Conservation (phyloP, 2,888 invertebrate genomes). For the Napeogenes sylphis region DNA sequence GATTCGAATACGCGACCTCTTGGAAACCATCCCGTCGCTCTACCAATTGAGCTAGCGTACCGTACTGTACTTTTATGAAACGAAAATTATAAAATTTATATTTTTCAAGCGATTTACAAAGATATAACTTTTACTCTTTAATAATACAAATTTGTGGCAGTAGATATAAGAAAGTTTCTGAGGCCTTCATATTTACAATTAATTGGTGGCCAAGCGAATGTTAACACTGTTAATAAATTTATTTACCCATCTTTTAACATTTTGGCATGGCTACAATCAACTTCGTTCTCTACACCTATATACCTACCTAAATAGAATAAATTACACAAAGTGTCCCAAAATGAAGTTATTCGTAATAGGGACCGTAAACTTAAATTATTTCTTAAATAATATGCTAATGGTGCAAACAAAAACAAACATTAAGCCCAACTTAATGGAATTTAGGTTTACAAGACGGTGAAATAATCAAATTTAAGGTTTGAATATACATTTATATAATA, state of each 20-base stretch:
- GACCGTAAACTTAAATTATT: slow-evolving; percentile 16
- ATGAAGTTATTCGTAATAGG: slow-evolving; percentile 3
- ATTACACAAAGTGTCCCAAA: background rate
- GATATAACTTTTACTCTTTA: slow-evolving; percentile 19
- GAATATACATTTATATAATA: background rate
- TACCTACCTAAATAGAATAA: background rate
- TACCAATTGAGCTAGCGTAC: too few species aligned
- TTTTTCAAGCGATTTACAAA: too few species aligned
- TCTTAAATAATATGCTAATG: slow-evolving; percentile 24
- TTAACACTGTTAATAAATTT: background rate
- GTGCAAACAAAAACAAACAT: slow-evolving; percentile 24
- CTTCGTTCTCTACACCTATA: background rate
- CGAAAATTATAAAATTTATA: too few species aligned
- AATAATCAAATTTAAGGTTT: slow-evolving; percentile 14
- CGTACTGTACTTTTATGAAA: too few species aligned
- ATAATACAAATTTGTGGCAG: slow-evolving; percentile 16
- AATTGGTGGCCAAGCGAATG: background rate
- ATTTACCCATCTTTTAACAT: too few species aligned
- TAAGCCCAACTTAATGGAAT: slow-evolving; percentile 26
- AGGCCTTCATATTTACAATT: background rate
- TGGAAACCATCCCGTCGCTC: too few species aligned
- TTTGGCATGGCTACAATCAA: background rate
- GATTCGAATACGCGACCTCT: too few species aligned
- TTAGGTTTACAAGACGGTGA: slow-evolving; percentile 23
- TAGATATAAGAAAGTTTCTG: slow-evolving; percentile 16